A percentile compares a stretch with the other conserved stretches of the same genome.
These are phyloP conservation scores for Zaprionus kolodkinae DNA, from an alignment of 1,140 invertebrate genomes.

Conservation along the genomic window DNA sequence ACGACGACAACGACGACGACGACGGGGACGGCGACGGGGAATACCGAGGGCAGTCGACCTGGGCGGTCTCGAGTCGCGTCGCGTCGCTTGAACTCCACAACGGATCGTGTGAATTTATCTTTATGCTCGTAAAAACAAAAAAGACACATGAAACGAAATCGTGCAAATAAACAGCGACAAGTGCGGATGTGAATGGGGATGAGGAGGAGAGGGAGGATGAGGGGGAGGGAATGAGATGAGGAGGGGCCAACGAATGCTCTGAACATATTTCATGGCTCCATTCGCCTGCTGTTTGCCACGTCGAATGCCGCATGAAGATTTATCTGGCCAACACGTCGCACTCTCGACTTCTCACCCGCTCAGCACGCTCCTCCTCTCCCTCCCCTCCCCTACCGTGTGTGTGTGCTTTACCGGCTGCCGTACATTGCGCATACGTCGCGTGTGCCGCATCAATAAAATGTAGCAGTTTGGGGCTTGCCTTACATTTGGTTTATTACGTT, in stretches of 20 bases:
- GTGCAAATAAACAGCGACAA: conserved; percentile 73
- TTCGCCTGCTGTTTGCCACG: conserved; percentile 43
- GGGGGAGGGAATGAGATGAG: too few relatives aligned
- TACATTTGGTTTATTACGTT: conserved; percentile 76
- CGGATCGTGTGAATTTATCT: conserved; percentile 76
- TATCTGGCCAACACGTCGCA: conserved; percentile 63
- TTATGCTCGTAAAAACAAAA: conserved; percentile 78
- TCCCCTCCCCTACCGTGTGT: not conserved
- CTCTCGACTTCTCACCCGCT: conserved; percentile 7
- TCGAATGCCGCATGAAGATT: conserved; percentile 65
- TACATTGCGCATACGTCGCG: conserved; percentile 53
- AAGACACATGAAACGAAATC: conserved; percentile 68
- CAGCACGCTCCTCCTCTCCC: not conserved
- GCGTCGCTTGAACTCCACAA: conserved; percentile 44
- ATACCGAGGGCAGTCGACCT: conserved; percentile 12
- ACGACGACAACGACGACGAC: conserved; percentile 21
- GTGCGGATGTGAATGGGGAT: conserved; percentile 48
- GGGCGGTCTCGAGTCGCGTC: conserved; percentile 6
- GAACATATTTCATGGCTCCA: conserved; percentile 75
- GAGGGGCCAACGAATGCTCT: conserved; percentile 54
- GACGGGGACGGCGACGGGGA: conserved; percentile 2
- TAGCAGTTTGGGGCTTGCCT: conserved; percentile 60
- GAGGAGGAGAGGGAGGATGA: not conserved
- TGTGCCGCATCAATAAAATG: conserved; percentile 70
- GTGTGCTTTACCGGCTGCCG: conserved; percentile 26